These are phyloP conservation scores for Drosophila bocki DNA, from an alignment of 1,140 invertebrate species.

Conservation along the genomic window DNA sequence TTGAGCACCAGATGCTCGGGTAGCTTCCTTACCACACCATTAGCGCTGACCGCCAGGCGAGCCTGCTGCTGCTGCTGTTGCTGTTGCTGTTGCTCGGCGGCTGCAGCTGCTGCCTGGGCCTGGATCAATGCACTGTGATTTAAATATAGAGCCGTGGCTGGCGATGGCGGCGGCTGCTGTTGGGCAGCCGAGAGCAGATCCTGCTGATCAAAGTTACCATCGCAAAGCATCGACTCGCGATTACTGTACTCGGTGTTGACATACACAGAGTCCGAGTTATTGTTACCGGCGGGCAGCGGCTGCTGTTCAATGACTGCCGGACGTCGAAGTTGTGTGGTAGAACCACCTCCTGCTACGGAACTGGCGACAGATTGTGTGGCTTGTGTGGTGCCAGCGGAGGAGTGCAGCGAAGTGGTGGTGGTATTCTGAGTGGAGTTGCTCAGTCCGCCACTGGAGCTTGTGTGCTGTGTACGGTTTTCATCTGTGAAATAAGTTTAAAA, in stretches of 20 bases:
- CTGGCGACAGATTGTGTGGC: background rate
- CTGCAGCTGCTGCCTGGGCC: slow-evolving; percentile 53
- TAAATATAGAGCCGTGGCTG: slow-evolving; percentile 70
- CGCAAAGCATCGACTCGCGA: slow-evolving; percentile 74
- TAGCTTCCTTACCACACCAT: slow-evolving; percentile 78
- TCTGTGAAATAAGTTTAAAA: slow-evolving; percentile 19
- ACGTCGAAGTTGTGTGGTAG: slow-evolving; percentile 43
- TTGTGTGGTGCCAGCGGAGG: slow-evolving; percentile 58
- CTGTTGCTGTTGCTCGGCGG: slow-evolving; percentile 33
- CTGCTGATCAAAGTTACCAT: slow-evolving; percentile 66
- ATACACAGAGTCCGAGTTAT: slow-evolving; percentile 75
- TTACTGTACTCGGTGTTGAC: slow-evolving; percentile 80
- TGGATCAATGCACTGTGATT: slow-evolving; percentile 76
- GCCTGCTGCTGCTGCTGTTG: slow-evolving; percentile 41
- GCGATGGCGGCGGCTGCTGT: slow-evolving; percentile 73
- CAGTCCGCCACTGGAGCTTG: slow-evolving; percentile 72
- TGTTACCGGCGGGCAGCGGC: slow-evolving; percentile 52
- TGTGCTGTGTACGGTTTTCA: slow-evolving; percentile 75
- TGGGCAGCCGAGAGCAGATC: slow-evolving; percentile 68
- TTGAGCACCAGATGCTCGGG: slow-evolving; percentile 81
- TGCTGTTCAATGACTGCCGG: slow-evolving; percentile 72
- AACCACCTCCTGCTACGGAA: background rate
- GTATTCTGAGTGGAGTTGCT: slow-evolving; percentile 79
- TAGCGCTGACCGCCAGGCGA: slow-evolving; percentile 65
- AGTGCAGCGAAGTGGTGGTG: slow-evolving; percentile 78